Evolutionary conservation across 1,140 invertebrate genomes (phyloP), one percentile per base, ranked within the genome.

Genomic region (Wiebesia pumilae): DNA sequence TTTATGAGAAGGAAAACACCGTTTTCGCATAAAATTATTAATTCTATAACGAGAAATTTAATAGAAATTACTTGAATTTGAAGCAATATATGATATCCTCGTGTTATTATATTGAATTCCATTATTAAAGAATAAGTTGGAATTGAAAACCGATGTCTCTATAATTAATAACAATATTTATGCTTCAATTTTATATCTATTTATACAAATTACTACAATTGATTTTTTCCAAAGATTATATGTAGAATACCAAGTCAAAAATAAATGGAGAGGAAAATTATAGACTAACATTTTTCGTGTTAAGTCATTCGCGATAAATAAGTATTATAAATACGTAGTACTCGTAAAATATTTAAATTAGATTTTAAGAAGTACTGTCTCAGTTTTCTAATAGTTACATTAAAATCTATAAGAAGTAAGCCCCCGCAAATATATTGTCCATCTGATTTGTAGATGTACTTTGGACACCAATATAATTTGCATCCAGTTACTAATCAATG

Each of bases 401-500:
- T n/a, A n/a, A n/a, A n/a, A n/a, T n/a, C 62, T 58, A 62, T 35
- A 27, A 73, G 71, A 35, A 84, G 65, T 84, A 54, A 47, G 54
- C 38, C 40, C 14, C 30, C 43, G 3, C 10, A 71, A 69, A 80
- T 71, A 47, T 30, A 54, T 27, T 24, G 69, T 27, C 27, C 9
- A 27, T 12, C 35, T 58, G 1, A 71, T 80, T 69, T 65, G 43
- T 47, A 80, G 80, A 47, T 30, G 14, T 33, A 33, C 75, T 38
- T 54, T 3, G 40, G 24, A 65, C 58, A 75, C 16, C 30, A 33
- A n/a, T 27, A 54, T 67, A 65, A 87, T 84, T 84, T 83, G 65
- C 86, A 87, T 84, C 30, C 62, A 73, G 69, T 75, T 75, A 51
- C 82, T 84, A 87, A 87, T 84, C 77, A 79, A 65, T 84, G 38